Base-by-base conservation (phyloP, 2,113 vertebrate genomes). In the Corydoras maculifer region DNA sequence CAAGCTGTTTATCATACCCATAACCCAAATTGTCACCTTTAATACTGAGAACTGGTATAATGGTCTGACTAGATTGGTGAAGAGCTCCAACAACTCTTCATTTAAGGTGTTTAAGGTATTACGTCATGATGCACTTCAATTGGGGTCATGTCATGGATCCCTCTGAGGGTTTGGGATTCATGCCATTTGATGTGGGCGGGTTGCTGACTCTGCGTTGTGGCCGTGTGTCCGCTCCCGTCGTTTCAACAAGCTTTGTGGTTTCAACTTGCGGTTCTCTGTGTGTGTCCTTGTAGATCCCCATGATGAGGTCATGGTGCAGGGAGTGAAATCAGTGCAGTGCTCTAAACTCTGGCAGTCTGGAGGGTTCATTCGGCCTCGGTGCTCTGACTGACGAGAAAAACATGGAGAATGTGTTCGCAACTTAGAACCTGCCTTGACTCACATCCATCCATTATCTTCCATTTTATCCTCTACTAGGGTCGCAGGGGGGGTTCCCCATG, bases 281-380 rank as follows among this genome's bases (percentile, higher is more conserved):
- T 54, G 43, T 64, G 54, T 74, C 5, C 18, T 43, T 25, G 29
- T 35, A 15, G n/a, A 51, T 10, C 30, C 55, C 58, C 62, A 35
- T 32, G 48, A 35, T 68, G 18, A 71, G 75, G 59, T 77, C 75
- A 72, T 3, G 58, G 67, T 63, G 55, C 58, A 72, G 6, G 18
- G 48, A 54, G 62, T 5, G 65, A 25, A 3, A 1, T 64, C 53
- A 32, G 9, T 51, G 55, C 64, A 72, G 53, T 64, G 9, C 29
- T 62, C 67, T 58, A 50, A 5, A 65, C 55, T 75, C 60, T 15
- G 59, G 18, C 51, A 59, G n/a, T 67, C 15, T 72, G 58, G 9
- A 3, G 59, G 57, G 54, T 65, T 54, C 29, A 53, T 53, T 58
- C 59, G 63, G 2, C 9, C n/a, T 10, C 1, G 3, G 13, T 4